A percentile compares a stretch with the other conserved stretches of the same genome.
Conservation (phyloP, 2,113 vertebrate genomes). For the Osmerus eperlanus region DNA sequence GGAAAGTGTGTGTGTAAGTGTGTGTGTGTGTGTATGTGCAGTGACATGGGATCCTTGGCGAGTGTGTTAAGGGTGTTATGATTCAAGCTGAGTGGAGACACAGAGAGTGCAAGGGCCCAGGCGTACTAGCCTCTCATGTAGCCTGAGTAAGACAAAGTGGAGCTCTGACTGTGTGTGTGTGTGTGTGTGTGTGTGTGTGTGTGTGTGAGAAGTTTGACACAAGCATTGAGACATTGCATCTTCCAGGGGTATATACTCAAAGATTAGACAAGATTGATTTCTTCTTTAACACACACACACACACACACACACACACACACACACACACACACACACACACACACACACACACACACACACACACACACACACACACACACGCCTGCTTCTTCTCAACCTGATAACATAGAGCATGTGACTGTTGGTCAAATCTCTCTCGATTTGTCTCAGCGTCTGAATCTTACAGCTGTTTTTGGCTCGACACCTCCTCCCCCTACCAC, state of each 20-base stretch:
- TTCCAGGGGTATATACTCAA: too few species aligned
- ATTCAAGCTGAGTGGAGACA: too few species aligned
- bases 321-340: too few species aligned
- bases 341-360: too few species aligned
- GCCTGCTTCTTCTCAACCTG: neutral
- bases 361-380: constrained; percentile 12
- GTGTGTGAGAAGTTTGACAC: neutral
- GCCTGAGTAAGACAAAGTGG: neutral
- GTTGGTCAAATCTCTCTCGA: too few species aligned
- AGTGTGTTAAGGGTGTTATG: neutral
- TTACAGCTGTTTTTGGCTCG: too few species aligned
- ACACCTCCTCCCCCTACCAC: too few species aligned
- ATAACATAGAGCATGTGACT: too few species aligned
- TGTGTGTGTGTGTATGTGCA: constrained; percentile 30
- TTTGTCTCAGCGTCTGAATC: too few species aligned
- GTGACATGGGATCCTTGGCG: neutral
- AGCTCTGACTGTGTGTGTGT: neutral
- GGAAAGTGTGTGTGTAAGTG: constrained; percentile 8
- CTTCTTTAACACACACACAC: constrained; percentile 4
- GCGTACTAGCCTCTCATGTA: neutral
- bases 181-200: constrained; percentile 1
- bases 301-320: too few species aligned
- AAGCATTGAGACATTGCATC: neutral
- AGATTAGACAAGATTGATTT: too few species aligned
- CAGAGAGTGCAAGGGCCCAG: neutral